Base-by-base conservation (phyloP, 2,888 invertebrate genomes). In the Cheilosia impressa region DNA sequence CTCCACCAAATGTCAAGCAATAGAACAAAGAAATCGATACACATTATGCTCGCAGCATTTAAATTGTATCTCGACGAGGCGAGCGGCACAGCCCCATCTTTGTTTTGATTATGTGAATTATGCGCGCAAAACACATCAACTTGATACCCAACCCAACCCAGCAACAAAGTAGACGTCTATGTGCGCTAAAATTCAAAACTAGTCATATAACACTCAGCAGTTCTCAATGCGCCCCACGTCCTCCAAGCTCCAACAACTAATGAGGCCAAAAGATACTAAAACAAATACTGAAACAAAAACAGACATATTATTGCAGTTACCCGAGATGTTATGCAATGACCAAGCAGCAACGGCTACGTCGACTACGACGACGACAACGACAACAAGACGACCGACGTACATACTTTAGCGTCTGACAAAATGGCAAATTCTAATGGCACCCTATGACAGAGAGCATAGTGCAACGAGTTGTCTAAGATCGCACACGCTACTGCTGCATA, bases 311-410 rank as follows among this genome's bases (percentile, higher is more conserved):
- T 45, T 66, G 55, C 68, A 71, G 68, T 52, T 66, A 66, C 60
- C 60, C n/a, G 17, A 68, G 57, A 53, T 68, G 58, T 84, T 84
- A 84, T 79, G 83, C 79, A 84, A 84, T 52, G 34, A 63, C 24
- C 60, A 68, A n/a, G 22, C 19, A 62, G 55, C 43, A 17, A 65
- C 53, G 38, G 31, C 65, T 47, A 24, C 65, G 27, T 19, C 43
- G 22, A n/a, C 43, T 5, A 58, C 17, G 19, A 55, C 24, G 24
- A 0, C 6, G 27, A 17, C 41, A 13, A 55, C 24, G 24, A 5
- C 53, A 43, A 68, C 41, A 17, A 17, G 19, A 53, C 22, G 19
- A 19, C 52, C 17, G 38, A 38, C 38, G 34, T 34, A 55, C 31
- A 17, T 9, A 19, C 57, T 34, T 31, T 34, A 57, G 19, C 57